Conservation (phyloP, 92 coral and sea anemone genomes). For the Actinostola sp. region DNA sequence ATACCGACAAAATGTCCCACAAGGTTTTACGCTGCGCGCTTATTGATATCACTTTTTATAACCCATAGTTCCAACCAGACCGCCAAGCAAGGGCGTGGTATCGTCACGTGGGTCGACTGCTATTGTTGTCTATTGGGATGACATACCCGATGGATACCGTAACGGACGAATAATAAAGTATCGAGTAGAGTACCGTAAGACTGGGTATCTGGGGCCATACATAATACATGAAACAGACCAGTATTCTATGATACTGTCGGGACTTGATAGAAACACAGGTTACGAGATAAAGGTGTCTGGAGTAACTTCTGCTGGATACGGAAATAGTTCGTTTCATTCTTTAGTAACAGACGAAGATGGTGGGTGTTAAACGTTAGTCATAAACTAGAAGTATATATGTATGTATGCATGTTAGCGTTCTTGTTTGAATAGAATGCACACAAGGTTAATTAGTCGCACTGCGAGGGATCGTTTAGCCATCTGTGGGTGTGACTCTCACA, state of each 20-base stretch:
- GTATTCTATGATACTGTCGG: conserved; percentile 11
- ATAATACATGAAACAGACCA: background rate
- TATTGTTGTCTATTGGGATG: conserved; percentile 56
- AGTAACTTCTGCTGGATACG: conserved; percentile 62
- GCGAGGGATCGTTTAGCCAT: no score
- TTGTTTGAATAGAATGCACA: background rate
- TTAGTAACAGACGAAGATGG: conserved; percentile 75
- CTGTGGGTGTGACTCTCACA: no score
- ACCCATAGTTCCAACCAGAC: conserved; percentile 62
- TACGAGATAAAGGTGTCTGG: conserved; percentile 58
- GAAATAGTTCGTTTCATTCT: conserved; percentile 19
- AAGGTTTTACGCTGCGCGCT: no score
- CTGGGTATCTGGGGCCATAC: conserved; percentile 24
- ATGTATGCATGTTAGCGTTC: no score
- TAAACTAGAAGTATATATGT: no score
- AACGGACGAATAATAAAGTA: conserved; percentile 66
- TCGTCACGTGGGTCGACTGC: conserved; percentile 32
- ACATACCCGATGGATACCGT: conserved; percentile 46
- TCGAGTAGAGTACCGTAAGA: conserved; percentile 38
- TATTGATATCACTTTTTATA: no score
- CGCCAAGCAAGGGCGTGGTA: conserved; percentile 47
- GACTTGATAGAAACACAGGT: conserved; percentile 39
- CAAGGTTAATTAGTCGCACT: no score
- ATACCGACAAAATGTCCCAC: no score
- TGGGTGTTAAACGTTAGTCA: no score